These are phyloP conservation scores for Phragmatobia fuliginosa DNA, from an alignment of 2,888 invertebrate species.

Conservation along the genomic window DNA sequence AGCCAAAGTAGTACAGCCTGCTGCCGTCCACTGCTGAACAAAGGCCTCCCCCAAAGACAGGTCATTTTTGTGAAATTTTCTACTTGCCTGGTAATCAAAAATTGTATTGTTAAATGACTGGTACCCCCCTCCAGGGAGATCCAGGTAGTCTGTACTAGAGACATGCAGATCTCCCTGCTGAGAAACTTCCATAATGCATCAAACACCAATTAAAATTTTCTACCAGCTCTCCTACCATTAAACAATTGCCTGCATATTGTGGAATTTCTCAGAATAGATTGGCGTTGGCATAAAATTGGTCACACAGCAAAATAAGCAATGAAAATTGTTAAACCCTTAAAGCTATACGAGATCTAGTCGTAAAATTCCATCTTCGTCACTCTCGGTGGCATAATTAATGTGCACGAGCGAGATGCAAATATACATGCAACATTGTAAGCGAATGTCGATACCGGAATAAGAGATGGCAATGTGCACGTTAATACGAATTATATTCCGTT, in stretches of 20 bases:
- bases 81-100: too few relatives aligned
- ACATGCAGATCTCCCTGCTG: too few relatives aligned
- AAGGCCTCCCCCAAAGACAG: too few relatives aligned
- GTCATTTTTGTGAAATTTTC: too few relatives aligned
- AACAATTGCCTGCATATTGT: constrained; percentile 41
- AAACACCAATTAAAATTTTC: too few relatives aligned
- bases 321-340: constrained; percentile 72
- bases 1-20: too few relatives aligned
- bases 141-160: too few relatives aligned
- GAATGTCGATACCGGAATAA: constrained; percentile 72
- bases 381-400: constrained; percentile 42
- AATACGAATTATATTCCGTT: constrained; percentile 48
- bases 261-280: constrained; percentile 65
- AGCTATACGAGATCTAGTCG: constrained; percentile 76
- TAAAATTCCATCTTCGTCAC: constrained; percentile 68
- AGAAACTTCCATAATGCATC: too few relatives aligned
- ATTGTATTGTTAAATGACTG: too few relatives aligned
- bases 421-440: constrained; percentile 71
- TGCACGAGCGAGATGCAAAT: constrained; percentile 58
- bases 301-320: constrained; percentile 81
- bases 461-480: constrained; percentile 65
- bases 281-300: constrained; percentile 80
- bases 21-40: too few relatives aligned
- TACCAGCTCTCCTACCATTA: too few relatives aligned
- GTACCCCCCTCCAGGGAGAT: too few relatives aligned